These are phyloP conservation scores for Sorex fumeus DNA, from an alignment of 2,113 vertebrate species.

Conservation along the genomic window DNA sequence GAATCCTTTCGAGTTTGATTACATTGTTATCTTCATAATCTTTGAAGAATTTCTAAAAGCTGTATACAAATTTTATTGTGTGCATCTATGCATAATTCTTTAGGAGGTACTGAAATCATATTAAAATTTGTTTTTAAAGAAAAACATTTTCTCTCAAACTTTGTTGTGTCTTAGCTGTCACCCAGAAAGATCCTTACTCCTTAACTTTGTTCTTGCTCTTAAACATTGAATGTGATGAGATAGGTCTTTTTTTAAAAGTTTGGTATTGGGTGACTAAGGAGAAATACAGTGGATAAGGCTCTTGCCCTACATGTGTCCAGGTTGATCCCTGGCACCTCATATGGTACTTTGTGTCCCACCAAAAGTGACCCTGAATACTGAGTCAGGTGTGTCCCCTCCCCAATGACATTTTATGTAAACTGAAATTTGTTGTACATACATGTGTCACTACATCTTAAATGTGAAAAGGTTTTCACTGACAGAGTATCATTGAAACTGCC, in stretches of 20 bases:
- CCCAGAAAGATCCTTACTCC: neutral
- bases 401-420: neutral
- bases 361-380: no score
- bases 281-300: no score
- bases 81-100: neutral
- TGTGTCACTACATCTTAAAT: neutral
- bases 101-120: neutral
- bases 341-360: no score
- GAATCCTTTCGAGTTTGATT: neutral
- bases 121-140: neutral
- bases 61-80: neutral
- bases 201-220: neutral
- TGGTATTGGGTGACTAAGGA: no score
- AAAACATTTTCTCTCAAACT: neutral
- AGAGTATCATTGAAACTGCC: conserved; percentile 16
- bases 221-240: neutral
- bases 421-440: neutral
- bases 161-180: neutral
- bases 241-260: neutral
- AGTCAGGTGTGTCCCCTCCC: no score
- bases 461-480: conserved; percentile 8
- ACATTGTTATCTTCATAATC: neutral
- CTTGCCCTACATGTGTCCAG: no score
- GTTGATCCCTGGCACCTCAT: no score
- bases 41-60: neutral